phyloP scores from a whole-genome alignment of 2,113 vertebrate genomes.

The Strix aluco region DNA sequence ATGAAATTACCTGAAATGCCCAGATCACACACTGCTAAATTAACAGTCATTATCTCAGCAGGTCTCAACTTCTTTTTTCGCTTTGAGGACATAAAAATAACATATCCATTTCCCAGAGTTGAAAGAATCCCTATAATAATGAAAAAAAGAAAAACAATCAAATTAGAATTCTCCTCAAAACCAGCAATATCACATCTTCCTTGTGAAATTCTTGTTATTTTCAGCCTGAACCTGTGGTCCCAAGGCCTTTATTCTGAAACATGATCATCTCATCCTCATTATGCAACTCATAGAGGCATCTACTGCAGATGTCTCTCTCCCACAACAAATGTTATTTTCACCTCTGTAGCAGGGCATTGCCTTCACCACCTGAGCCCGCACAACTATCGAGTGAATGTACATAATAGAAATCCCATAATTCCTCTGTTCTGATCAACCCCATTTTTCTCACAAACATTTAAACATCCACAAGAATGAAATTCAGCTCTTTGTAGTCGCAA shows the following conservation, averaged over 20 bases:
- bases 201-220: not conserved
- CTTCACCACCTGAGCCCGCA: not conserved
- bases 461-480: not conserved
- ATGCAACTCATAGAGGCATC: not conserved
- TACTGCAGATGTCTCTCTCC: not conserved
- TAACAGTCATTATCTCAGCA: slow-evolving; percentile 93
- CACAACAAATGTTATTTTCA: not conserved
- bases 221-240: not conserved
- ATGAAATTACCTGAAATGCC: slow-evolving; percentile 90
- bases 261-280: not conserved
- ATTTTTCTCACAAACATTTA: not conserved
- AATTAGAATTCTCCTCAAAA: not conserved
- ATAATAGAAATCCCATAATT: not conserved
- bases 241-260: not conserved
- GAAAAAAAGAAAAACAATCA: not conserved
- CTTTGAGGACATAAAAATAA: slow-evolving; percentile 87
- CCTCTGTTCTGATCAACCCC: not conserved
- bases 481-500: not conserved
- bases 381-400: accelerated
- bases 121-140: slow-evolving; percentile 85
- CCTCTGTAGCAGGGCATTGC: not conserved
- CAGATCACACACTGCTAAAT: slow-evolving; percentile 92
- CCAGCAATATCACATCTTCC: not conserved
- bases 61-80: slow-evolving; percentile 91
- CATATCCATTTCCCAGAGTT: slow-evolving; percentile 90